phyloP scores from a whole-genome alignment of 1,140 invertebrate species.

The Cyclargus thomasi region DNA sequence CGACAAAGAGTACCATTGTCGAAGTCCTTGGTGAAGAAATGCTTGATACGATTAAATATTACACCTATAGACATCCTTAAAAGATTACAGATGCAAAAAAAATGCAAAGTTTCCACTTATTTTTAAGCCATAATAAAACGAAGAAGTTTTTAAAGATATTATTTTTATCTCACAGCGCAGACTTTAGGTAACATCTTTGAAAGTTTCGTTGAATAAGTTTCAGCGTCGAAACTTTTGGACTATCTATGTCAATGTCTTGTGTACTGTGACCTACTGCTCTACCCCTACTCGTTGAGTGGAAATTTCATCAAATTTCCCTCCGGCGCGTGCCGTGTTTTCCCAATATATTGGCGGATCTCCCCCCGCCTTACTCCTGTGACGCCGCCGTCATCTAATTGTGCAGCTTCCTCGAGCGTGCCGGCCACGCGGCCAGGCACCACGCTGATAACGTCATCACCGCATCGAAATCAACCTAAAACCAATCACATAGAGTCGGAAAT shows the following conservation, averaged over 20 bases:
- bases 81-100: neutral
- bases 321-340: neutral
- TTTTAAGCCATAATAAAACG: neutral
- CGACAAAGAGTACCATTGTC: neutral
- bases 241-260: neutral
- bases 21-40: neutral
- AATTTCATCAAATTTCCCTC: neutral
- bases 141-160: too few relatives aligned
- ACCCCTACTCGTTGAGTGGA: neutral
- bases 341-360: neutral
- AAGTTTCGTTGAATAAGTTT: too few relatives aligned
- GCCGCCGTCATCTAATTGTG: slow-evolving; percentile 66
- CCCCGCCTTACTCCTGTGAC: slow-evolving; percentile 7
- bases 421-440: slow-evolving; percentile 53
- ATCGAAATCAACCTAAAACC: slow-evolving; percentile 25
- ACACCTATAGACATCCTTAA: neutral
- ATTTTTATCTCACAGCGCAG: too few relatives aligned
- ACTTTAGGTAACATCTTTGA: too few relatives aligned
- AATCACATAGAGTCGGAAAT: slow-evolving; percentile 18
- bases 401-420: slow-evolving; percentile 59
- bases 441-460: slow-evolving; percentile 19
- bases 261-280: neutral
- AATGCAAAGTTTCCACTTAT: neutral
- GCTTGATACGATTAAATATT: neutral
- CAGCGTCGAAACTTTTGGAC: neutral